These are phyloP conservation scores for Leptocoma aspasia DNA, from an alignment of 2,113 vertebrate species.

Conservation along the genomic window DNA sequence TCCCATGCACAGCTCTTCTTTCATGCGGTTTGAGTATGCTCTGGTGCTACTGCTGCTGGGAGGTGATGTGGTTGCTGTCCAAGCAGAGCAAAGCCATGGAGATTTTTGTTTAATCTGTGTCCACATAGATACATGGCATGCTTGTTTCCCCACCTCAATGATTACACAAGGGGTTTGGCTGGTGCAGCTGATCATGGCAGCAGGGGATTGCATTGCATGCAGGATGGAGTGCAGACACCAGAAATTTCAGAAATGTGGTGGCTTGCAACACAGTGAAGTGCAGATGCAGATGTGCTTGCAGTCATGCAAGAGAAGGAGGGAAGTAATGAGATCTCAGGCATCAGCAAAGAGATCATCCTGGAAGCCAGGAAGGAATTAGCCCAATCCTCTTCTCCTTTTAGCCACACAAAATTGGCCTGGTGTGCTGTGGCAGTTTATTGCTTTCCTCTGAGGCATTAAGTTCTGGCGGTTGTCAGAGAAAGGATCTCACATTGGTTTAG, in stretches of 20 bases:
- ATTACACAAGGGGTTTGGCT: background rate
- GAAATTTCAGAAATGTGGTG: background rate
- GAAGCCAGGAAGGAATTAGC: slow-evolving; percentile 46
- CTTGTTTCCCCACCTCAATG: background rate
- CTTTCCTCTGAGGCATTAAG: slow-evolving; percentile 25
- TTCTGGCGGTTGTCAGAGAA: slow-evolving; percentile 47
- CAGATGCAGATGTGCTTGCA: background rate
- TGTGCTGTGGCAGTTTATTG: slow-evolving; percentile 33
- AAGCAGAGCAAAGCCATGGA: background rate
- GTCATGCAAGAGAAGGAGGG: background rate
- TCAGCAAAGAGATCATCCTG: background rate
- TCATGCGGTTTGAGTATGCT: background rate
- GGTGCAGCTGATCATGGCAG: background rate
- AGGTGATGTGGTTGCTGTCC: background rate
- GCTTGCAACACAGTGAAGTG: background rate
- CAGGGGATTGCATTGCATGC: background rate
- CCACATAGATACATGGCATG: background rate
- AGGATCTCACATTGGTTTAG: slow-evolving; percentile 26
- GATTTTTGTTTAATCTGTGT: background rate
- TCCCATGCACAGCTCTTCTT: background rate
- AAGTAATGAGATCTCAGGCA: slow-evolving; percentile 1
- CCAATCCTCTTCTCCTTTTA: background rate
- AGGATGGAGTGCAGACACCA: background rate
- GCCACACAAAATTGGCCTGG: slow-evolving; percentile 7
- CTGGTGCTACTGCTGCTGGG: background rate